Base-by-base conservation (phyloP, 2,797 vertebrate species). In the Chrysolophus pictus region DNA sequence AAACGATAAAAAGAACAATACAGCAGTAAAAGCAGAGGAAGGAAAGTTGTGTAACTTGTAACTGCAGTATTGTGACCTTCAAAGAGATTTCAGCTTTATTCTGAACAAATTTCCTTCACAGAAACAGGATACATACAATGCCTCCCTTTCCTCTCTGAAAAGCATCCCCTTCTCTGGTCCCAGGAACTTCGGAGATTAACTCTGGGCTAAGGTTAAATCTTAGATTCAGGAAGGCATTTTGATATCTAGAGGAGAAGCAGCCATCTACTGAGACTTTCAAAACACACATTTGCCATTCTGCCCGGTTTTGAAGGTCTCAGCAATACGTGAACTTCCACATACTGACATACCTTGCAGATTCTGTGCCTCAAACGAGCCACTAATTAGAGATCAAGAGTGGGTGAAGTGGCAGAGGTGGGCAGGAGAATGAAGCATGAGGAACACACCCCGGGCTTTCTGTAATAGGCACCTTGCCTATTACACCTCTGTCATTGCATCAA, bases 391-490 rank as follows among this genome's bases (percentile, higher is more conserved):
- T 22, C 63, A 79, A n/a, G 23, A 91, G 83, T 1, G 2, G 33
- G 67, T 23, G 82, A 42, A 64, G 26, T 64, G 80, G 49, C 56
- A 56, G 73, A 67, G 64, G 44, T 78, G 63, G 70, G 73, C 74
- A 68, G 81, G 82, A 89, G 63, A 74, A 75, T 39, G 67, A 83
- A 72, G 85, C 55, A 67, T 4, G 62, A 89, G 82, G 72, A 94
- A 74, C 73, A 75, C 33, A 23, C 29, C 84, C 49, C 19, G 37
- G 58, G 58, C 70, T 69, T 69, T 56, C 59, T n/a, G 82, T 85
- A 95, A 96, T 56, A 72, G 71, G 87, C 76, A 94, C 89, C 46
- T 91, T 93, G 82, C 47, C 47, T 49, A 49, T 24, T 49, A 24
- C 55, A 77, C 13, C 39, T n/a, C 65, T 77, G 84, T 75, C 84